Evolutionary conservation across 2,113 vertebrate genomes (phyloP).

Genomic region (Tyrannus savana): DNA sequence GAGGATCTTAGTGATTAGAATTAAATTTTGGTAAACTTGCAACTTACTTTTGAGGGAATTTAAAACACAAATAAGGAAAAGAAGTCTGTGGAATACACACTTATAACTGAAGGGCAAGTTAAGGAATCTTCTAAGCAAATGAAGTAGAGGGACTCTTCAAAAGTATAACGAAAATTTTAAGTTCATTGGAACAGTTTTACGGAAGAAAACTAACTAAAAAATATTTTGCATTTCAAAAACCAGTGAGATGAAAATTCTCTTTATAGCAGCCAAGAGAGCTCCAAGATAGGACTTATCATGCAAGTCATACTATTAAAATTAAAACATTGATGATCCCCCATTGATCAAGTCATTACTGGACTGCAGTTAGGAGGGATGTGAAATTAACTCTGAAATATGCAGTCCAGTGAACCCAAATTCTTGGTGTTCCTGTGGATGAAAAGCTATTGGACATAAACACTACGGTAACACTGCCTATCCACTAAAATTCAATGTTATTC

Average conservation of each 20-base stretch:
- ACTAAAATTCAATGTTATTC: background rate
- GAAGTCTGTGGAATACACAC: background rate
- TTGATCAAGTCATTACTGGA: background rate
- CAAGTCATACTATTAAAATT: background rate
- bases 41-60: background rate
- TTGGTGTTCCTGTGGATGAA: background rate
- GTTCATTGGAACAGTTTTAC: background rate
- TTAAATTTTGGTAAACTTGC: background rate
- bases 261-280: background rate
- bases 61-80: background rate
- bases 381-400: background rate
- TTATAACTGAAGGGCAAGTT: background rate
- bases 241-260: constrained; percentile 8
- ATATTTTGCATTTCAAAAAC: background rate
- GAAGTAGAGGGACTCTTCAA: background rate
- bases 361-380: background rate
- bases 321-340: background rate
- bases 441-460: background rate
- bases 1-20: background rate
- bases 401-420: background rate
- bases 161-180: background rate
- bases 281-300: background rate
- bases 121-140: background rate
- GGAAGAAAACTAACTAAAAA: background rate
- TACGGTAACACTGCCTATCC: background rate